Percentiles rank a stretch among this genome's conserved stretches.
Conservation (phyloP, 2,113 vertebrate genomes). For the Globicephala melas region DNA sequence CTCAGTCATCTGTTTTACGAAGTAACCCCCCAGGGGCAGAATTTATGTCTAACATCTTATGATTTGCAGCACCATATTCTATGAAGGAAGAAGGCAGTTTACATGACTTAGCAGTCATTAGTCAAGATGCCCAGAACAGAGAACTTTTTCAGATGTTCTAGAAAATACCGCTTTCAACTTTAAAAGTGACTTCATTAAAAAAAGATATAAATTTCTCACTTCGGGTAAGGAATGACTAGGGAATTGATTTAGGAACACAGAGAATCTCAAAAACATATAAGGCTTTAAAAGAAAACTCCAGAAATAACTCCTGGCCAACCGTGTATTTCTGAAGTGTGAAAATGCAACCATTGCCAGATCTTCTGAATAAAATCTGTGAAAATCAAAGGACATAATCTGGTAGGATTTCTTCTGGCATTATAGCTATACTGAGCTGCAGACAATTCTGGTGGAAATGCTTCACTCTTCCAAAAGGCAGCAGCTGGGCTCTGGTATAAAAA, state of each 20-base stretch:
- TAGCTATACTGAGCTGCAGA: conserved; percentile 50
- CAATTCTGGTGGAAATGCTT: conserved; percentile 62
- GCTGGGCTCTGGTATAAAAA: conserved; percentile 76
- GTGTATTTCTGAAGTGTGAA: conserved; percentile 66
- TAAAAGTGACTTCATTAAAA: not conserved
- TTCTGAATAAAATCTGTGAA: conserved; percentile 67
- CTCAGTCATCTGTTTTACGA: not conserved
- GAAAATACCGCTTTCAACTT: not conserved
- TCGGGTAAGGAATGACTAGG: conserved; percentile 32
- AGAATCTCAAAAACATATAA: conserved; percentile 42
- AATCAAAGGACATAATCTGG: conserved; percentile 79
- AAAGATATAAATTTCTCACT: conserved; percentile 27
- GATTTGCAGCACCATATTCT: not conserved
- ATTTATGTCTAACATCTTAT: not conserved
- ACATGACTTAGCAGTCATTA: not conserved
- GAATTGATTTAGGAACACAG: conserved; percentile 8
- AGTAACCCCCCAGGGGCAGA: not conserved
- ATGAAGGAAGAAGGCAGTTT: not conserved
- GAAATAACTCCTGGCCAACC: conserved; percentile 65
- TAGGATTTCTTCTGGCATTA: conserved; percentile 72
- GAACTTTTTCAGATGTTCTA: not conserved
- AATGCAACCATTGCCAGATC: conserved; percentile 57
- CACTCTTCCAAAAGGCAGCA: conserved; percentile 69
- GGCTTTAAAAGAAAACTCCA: conserved; percentile 56
- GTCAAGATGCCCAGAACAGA: not conserved